phyloP scores from a whole-genome alignment of 2,888 invertebrate genomes.

The Luperina testacea region DNA sequence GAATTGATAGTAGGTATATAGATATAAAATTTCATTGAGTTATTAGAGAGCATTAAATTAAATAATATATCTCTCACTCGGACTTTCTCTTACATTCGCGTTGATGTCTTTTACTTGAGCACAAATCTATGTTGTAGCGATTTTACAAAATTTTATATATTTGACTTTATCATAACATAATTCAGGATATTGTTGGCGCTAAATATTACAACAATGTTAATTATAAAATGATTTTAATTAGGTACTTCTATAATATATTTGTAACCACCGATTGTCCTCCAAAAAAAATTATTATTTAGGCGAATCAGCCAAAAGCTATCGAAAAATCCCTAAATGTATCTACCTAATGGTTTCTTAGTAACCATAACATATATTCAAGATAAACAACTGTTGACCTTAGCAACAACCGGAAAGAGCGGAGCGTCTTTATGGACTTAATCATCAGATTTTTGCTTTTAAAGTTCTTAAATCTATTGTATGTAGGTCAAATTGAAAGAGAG shows the following conservation, averaged over 20 bases:
- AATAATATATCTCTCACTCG: constrained; percentile 8
- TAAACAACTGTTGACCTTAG: constrained; percentile 60
- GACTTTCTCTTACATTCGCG: constrained; percentile 68
- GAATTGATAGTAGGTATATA: neutral
- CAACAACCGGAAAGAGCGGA: constrained; percentile 45
- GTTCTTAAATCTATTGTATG: constrained; percentile 6
- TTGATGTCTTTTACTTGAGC: constrained; percentile 74
- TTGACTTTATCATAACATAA: neutral
- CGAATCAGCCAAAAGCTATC: neutral
- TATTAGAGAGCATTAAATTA: neutral
- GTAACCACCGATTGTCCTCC: neutral
- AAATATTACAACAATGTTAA: neutral
- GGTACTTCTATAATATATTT: neutral
- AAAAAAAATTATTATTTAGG: neutral
- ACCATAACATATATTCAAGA: constrained; percentile 46
- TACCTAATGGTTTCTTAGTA: constrained; percentile 50
- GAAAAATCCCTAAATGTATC: constrained; percentile 1
- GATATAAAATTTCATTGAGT: constrained; percentile 12
- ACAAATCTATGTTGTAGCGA: constrained; percentile 20
- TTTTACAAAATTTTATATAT: neutral
- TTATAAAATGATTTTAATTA: neutral
- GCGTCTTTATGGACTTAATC: constrained; percentile 48
- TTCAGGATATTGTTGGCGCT: neutral
- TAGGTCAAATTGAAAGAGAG: constrained; percentile 3
- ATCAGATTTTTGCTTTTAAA: constrained; percentile 24